Conservation (phyloP, 2,113 vertebrate genomes). For the Rhegmatorhina hoffmannsi region DNA sequence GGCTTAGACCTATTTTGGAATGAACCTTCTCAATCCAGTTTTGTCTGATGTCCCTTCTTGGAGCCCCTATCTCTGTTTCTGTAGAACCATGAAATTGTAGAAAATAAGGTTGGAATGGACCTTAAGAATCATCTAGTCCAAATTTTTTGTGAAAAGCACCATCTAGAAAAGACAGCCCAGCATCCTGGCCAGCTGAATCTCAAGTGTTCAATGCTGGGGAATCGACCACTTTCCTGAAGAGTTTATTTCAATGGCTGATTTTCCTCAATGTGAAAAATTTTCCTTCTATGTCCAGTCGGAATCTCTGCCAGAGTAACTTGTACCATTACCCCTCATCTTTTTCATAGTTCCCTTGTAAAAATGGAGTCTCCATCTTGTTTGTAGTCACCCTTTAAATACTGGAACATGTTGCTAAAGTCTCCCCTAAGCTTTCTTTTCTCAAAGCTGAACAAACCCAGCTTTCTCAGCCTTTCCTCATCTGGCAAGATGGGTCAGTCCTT, state of each 20-base stretch:
- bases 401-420: not conserved
- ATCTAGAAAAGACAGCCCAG: not conserved
- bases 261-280: not conserved
- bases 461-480: not conserved
- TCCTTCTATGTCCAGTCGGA: not conserved
- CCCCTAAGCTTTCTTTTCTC: not conserved
- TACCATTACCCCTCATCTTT: not conserved
- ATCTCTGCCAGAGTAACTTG: not conserved
- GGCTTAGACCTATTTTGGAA: not conserved
- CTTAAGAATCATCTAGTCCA: not conserved
- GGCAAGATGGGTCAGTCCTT: not conserved
- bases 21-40: not conserved
- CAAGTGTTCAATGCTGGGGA: rapidly evolving
- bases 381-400: not conserved
- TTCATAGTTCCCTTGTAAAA: not conserved
- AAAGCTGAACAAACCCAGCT: not conserved
- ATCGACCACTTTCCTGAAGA: not conserved
- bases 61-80: not conserved
- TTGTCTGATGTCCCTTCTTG: not conserved
- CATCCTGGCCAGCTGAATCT: not conserved
- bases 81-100: not conserved
- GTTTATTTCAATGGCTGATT: not conserved
- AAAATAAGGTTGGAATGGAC: not conserved
- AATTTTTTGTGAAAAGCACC: not conserved
- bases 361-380: not conserved